Evolutionary conservation across 2,888 invertebrate genomes (phyloP).

Genomic region (Drosophila seclusa): DNA sequence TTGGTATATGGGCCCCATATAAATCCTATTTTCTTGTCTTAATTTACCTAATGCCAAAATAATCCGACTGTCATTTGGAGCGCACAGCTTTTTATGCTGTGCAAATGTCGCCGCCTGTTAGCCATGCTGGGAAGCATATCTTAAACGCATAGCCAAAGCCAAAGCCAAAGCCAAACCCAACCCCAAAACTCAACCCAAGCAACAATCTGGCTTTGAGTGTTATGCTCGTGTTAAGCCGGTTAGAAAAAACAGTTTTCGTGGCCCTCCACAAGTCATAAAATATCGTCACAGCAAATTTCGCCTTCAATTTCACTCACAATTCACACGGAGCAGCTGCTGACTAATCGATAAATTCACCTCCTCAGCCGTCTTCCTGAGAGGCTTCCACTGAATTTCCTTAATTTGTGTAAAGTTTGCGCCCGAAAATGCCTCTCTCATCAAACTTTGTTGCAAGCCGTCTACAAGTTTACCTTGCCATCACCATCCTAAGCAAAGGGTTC

Average conservation of each 20-base stretch:
- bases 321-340: slow-evolving; percentile 27
- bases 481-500: not conserved
- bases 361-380: not conserved
- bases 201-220: slow-evolving; percentile 41
- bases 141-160: not conserved
- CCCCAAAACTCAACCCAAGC: not conserved
- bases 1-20: slow-evolving; percentile 43
- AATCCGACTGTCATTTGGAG: slow-evolving; percentile 48
- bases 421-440: slow-evolving; percentile 7
- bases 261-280: slow-evolving; percentile 48
- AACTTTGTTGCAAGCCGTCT: slow-evolving; percentile 11
- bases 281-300: slow-evolving; percentile 42
- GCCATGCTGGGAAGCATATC: slow-evolving; percentile 13
- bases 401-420: slow-evolving; percentile 24
- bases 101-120: slow-evolving; percentile 41
- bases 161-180: not conserved
- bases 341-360: slow-evolving; percentile 37
- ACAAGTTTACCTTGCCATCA: slow-evolving; percentile 1
- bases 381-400: slow-evolving; percentile 21
- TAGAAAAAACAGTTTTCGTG: slow-evolving; percentile 35
- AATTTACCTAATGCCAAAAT: slow-evolving; percentile 64
- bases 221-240: slow-evolving; percentile 44
- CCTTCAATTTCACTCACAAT: slow-evolving; percentile 33
- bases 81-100: slow-evolving; percentile 42
- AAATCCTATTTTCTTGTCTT: slow-evolving; percentile 73